Percentiles rank a stretch among this genome's conserved stretches.
Evolutionary conservation across 1,140 invertebrate genomes (phyloP).

Genomic region (Plectus sambesii): DNA sequence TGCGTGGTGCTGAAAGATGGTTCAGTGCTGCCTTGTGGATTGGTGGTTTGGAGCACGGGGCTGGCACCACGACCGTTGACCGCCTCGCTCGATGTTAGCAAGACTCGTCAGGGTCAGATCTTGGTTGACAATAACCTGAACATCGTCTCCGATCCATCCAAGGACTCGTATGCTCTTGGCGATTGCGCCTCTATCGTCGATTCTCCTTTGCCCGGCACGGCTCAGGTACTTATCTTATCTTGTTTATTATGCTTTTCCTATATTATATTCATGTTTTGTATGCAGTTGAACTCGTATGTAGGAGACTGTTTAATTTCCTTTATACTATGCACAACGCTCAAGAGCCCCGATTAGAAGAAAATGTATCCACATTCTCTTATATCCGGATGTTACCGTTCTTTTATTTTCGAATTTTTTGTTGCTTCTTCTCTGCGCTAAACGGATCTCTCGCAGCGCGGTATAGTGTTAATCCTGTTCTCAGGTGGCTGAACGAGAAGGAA

Average conservation of each 20-base stretch:
- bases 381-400: too few species aligned
- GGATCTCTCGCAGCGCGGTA: neutral
- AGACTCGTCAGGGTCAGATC: slow-evolving; percentile 46
- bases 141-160: slow-evolving; percentile 31
- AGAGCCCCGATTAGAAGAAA: too few species aligned
- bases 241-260: too few species aligned
- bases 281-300: too few species aligned
- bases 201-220: slow-evolving; percentile 44
- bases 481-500: slow-evolving; percentile 48
- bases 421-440: neutral
- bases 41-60: slow-evolving; percentile 50
- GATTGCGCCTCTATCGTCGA: slow-evolving; percentile 46
- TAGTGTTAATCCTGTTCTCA: neutral
- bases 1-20: slow-evolving; percentile 45
- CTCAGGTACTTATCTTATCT: slow-evolving; percentile 32
- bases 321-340: too few species aligned
- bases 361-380: too few species aligned
- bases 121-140: slow-evolving; percentile 39
- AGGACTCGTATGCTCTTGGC: slow-evolving; percentile 42
- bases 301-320: too few species aligned
- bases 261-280: too few species aligned
- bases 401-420: too few species aligned
- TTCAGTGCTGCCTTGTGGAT: slow-evolving; percentile 45
- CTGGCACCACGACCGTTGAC: slow-evolving; percentile 46
- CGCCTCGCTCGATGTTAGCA: slow-evolving; percentile 33